Evolutionary conservation across 2,797 vertebrate species (phyloP).

Genomic region (Mareca penelope): DNA sequence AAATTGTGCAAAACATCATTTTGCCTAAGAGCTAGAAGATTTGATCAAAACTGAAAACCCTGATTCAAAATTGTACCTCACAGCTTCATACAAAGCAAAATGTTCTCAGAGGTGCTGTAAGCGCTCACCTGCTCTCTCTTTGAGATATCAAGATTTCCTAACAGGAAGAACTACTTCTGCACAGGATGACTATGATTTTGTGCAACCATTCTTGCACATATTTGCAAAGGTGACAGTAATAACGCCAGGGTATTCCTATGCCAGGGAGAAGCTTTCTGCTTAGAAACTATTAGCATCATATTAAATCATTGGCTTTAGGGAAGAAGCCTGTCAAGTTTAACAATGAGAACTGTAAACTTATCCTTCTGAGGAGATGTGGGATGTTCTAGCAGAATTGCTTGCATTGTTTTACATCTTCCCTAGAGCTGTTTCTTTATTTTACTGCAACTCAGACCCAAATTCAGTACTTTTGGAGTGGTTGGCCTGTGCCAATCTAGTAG

Average conservation of each 20-base stretch:
- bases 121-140: background rate
- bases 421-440: constrained; percentile 3
- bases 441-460: background rate
- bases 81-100: background rate
- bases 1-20: background rate
- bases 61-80: background rate
- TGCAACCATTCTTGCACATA: background rate
- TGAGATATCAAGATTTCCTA: background rate
- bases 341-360: constrained; percentile 4
- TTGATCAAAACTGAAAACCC: background rate
- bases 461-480: background rate
- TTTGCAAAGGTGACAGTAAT: background rate
- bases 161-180: background rate
- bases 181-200: background rate
- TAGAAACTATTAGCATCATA: background rate
- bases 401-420: constrained; percentile 24
- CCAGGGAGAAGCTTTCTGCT: background rate
- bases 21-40: background rate
- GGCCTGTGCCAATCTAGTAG: constrained; percentile 19
- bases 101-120: rapidly evolving
- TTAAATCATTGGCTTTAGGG: background rate
- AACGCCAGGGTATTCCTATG: background rate
- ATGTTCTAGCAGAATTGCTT: background rate
- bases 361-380: background rate
- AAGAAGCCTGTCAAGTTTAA: constrained; percentile 8